Percentiles rank a stretch among this genome's conserved stretches.
Conservation (phyloP, 2,888 invertebrate genomes). For the Myopa tessellatipennis region DNA sequence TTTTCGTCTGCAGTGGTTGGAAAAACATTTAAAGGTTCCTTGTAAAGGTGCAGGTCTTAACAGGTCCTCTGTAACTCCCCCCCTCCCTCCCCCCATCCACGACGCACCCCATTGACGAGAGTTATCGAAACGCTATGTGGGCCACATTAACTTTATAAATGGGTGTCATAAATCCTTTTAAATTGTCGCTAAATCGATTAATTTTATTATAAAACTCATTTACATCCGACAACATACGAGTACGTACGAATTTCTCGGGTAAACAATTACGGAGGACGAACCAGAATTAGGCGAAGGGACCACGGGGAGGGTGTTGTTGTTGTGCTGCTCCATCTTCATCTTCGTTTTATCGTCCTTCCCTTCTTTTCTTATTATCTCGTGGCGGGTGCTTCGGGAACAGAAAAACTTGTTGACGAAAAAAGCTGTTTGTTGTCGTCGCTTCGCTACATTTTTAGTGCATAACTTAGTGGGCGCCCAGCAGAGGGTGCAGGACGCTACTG, state of each 20-base stretch:
- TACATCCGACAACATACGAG: slow-evolving; percentile 52
- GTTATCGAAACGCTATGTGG: neutral
- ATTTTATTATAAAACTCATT: slow-evolving; percentile 63
- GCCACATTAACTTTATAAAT: slow-evolving; percentile 59
- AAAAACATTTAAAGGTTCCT: no score
- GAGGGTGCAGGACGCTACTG: no score
- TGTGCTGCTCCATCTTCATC: neutral
- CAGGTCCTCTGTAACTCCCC: no score
- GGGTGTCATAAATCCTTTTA: slow-evolving; percentile 62
- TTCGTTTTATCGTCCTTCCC: neutral
- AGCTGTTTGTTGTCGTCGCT: neutral
- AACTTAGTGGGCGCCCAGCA: neutral
- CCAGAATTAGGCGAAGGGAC: neutral
- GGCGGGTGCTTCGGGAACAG: no score
- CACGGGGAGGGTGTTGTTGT: neutral
- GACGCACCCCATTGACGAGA: neutral
- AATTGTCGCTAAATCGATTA: slow-evolving; percentile 65
- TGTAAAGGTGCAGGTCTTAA: no score
- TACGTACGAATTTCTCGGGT: neutral
- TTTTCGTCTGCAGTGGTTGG: no score
- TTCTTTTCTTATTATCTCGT: no score
- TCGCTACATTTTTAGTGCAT: neutral
- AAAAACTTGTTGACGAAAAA: no score
- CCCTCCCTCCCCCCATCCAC: neutral
- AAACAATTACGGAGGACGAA: neutral